Conservation (phyloP, 2,888 invertebrate genomes). For the Pollenia griseotomentosa region DNA sequence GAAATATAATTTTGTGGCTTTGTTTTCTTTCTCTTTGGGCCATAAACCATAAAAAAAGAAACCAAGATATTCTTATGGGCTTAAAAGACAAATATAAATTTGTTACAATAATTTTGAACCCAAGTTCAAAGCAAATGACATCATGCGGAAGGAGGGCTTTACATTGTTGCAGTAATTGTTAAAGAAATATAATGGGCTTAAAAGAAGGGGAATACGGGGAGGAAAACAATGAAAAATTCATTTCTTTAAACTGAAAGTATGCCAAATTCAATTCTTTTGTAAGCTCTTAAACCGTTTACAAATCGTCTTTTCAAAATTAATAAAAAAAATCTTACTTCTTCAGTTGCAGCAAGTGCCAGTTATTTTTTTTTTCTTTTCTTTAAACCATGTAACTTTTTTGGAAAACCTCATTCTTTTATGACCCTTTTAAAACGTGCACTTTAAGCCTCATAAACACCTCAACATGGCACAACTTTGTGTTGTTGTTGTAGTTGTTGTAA, state of each 20-base stretch:
- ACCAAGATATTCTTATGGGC: constrained; percentile 11
- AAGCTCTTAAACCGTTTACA: not conserved
- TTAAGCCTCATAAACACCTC: constrained; percentile 47
- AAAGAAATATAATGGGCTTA: constrained; percentile 12
- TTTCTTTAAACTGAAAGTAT: not conserved
- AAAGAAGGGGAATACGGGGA: not conserved
- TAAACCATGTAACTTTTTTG: not conserved
- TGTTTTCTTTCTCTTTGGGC: not conserved
- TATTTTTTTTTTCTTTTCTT: not conserved
- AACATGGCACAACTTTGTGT: not conserved
- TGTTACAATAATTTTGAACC: constrained; percentile 40
- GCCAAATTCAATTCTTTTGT: no score
- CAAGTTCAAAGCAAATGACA: constrained; percentile 43
- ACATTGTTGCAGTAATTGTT: constrained; percentile 34
- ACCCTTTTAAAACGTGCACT: constrained; percentile 44
- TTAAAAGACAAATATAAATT: constrained; percentile 40
- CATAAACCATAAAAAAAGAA: constrained; percentile 31
- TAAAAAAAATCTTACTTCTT: constrained; percentile 1
- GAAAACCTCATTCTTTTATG: constrained; percentile 43
- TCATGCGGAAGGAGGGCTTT: constrained; percentile 4
- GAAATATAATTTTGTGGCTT: constrained; percentile 18
- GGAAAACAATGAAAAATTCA: not conserved
- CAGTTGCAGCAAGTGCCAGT: constrained; percentile 24
- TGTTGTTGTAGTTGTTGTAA: no score
- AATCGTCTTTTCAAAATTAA: not conserved